Evolutionary conservation across 2,888 invertebrate genomes (phyloP).

Genomic region (Leucania comma): DNA sequence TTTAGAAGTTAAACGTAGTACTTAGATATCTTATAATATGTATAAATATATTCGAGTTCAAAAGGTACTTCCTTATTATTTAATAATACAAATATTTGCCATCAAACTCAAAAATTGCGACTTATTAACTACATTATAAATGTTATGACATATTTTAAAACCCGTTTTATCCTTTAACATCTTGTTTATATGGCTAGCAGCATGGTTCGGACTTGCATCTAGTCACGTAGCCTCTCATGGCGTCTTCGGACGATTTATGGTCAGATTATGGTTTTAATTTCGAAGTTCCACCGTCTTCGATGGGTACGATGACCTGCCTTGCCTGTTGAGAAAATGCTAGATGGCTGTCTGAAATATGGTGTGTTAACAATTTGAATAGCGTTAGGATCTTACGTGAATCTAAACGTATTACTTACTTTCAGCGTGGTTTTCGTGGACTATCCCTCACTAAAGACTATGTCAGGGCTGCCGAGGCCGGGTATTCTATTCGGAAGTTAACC

Average conservation of each 20-base stretch:
- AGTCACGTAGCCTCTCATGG: conserved; percentile 30
- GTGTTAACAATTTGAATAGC: not conserved
- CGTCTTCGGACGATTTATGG: conserved; percentile 13
- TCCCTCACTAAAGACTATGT: too few relatives aligned
- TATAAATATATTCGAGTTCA: too few relatives aligned
- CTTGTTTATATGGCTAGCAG: not conserved
- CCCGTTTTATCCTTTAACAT: conserved; percentile 3
- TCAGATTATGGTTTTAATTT: conserved; percentile 16
- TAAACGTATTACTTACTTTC: too few relatives aligned
- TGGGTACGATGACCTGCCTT: not conserved
- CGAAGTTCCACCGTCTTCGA: not conserved
- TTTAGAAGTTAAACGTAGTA: too few relatives aligned
- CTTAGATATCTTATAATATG: too few relatives aligned
- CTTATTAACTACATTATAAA: not conserved
- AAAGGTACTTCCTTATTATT: too few relatives aligned
- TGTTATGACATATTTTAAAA: conserved; percentile 18
- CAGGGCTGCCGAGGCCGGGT: too few relatives aligned
- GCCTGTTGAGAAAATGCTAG: not conserved
- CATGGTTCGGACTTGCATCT: conserved; percentile 6
- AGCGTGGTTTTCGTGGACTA: too few relatives aligned
- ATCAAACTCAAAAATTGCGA: not conserved
- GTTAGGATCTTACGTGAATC: not conserved
- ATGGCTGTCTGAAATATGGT: not conserved
- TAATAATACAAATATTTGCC: not conserved
- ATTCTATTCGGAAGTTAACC: too few relatives aligned